Percentiles rank a stretch among this genome's conserved stretches.
Conservation (phyloP, 2,888 invertebrate genomes). For the Scelioninae gen. 1 region DNA sequence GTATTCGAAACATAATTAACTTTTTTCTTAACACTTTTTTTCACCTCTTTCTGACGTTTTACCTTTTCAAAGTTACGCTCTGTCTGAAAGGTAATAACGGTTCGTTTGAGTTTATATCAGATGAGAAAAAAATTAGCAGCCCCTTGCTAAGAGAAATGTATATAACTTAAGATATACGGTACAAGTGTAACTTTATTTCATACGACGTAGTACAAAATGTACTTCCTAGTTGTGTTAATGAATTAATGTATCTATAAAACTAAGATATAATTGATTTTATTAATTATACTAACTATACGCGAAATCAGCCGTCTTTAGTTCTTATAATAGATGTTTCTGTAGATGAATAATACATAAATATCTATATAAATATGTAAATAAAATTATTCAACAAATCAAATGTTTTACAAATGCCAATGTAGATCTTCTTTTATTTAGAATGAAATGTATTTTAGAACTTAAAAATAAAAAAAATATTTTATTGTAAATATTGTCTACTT, state of each 20-base stretch:
- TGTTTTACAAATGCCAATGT: no score
- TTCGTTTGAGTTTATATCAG: constrained; percentile 58
- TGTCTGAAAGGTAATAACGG: constrained; percentile 57
- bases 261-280: not conserved
- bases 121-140: constrained; percentile 57
- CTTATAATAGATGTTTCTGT: no score
- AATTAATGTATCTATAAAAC: not conserved
- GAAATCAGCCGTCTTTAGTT: not conserved
- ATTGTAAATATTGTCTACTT: no score
- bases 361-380: no score
- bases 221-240: constrained; percentile 26
- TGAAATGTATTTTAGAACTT: no score
- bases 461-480: no score
- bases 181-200: constrained; percentile 8
- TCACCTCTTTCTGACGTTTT: constrained; percentile 8
- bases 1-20: constrained; percentile 8
- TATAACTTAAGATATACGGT: constrained; percentile 34
- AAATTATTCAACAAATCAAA: no score
- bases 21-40: not conserved
- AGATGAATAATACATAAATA: no score
- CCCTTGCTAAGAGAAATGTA: constrained; percentile 55
- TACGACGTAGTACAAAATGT: constrained; percentile 19
- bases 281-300: not conserved
- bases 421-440: no score
- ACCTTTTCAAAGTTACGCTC: constrained; percentile 13